phyloP scores from a whole-genome alignment of 2,888 invertebrate genomes.

The Yponomeuta plumbellus region DNA sequence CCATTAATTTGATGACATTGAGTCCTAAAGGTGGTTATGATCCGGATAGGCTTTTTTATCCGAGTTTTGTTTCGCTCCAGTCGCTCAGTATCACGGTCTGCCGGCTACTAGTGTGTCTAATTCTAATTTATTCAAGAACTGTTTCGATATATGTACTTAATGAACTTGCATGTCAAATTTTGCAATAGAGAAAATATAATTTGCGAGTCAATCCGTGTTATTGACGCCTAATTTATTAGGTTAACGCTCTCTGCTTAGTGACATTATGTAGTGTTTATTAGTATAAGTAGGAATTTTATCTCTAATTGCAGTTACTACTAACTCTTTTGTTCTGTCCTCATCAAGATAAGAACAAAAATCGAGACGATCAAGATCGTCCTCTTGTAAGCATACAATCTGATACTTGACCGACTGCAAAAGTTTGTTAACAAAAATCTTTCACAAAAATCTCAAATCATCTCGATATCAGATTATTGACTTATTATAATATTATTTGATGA shows the following conservation, averaged over 20 bases:
- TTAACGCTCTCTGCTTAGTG: no score
- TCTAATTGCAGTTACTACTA: no score
- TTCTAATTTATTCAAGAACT: not conserved
- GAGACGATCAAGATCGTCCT: no score
- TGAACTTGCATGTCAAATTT: not conserved
- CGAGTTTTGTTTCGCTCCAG: conserved; percentile 43
- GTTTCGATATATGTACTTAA: not conserved
- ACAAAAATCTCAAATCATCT: not conserved
- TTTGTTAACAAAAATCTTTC: not conserved
- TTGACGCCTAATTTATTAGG: no score
- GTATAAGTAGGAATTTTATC: no score
- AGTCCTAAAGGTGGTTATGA: not conserved
- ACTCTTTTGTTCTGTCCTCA: no score
- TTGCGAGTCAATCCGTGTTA: no score
- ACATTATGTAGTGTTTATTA: no score
- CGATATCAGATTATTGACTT: no score
- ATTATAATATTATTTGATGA: no score
- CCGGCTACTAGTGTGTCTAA: not conserved
- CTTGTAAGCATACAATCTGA: not conserved
- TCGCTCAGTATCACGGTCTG: conserved; percentile 20
- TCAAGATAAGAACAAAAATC: no score
- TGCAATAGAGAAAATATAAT: no score
- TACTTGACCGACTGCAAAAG: not conserved
- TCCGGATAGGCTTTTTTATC: conserved; percentile 32
- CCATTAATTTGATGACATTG: not conserved